A percentile compares a stretch with the other conserved stretches of the same genome.
Evolutionary conservation across 2,113 vertebrate species (phyloP).

Genomic region (Haemorhous mexicanus): DNA sequence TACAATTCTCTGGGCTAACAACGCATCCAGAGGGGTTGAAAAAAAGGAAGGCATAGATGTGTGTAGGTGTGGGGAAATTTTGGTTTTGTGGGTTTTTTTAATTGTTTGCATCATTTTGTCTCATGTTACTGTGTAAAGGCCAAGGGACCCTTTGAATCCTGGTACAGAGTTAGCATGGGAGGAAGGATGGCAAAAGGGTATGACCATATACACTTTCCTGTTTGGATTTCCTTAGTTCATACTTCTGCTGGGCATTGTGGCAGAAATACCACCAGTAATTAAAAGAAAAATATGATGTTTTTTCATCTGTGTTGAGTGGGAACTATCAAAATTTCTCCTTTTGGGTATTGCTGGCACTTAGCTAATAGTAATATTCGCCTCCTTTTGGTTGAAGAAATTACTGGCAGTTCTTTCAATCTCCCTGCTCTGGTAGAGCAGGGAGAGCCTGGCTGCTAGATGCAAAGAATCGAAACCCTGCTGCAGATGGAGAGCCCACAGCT

Average conservation of each 20-base stretch:
- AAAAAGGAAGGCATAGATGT: not conserved
- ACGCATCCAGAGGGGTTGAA: not conserved
- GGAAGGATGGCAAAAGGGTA: not conserved
- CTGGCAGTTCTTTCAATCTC: not conserved
- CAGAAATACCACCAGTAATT: not conserved
- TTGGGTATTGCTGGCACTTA: not conserved
- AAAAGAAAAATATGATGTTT: not conserved
- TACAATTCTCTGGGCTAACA: not conserved
- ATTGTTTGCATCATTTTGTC: not conserved
- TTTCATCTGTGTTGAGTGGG: not conserved
- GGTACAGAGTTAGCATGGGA: not conserved
- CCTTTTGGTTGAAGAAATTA: not conserved
- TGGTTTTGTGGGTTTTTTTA: fast-evolving
- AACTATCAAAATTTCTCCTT: not conserved
- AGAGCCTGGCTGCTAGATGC: not conserved
- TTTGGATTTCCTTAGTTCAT: not conserved
- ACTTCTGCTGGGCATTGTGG: not conserved
- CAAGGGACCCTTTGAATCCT: not conserved
- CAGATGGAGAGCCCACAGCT: not conserved
- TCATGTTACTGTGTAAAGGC: not conserved
- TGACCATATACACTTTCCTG: not conserved
- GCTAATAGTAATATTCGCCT: not conserved
- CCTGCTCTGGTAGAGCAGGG: not conserved
- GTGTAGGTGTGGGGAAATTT: not conserved
- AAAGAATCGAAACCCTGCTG: not conserved